Base-by-base conservation (phyloP, 2,113 vertebrate genomes). In the Sphyrna mokarran region DNA sequence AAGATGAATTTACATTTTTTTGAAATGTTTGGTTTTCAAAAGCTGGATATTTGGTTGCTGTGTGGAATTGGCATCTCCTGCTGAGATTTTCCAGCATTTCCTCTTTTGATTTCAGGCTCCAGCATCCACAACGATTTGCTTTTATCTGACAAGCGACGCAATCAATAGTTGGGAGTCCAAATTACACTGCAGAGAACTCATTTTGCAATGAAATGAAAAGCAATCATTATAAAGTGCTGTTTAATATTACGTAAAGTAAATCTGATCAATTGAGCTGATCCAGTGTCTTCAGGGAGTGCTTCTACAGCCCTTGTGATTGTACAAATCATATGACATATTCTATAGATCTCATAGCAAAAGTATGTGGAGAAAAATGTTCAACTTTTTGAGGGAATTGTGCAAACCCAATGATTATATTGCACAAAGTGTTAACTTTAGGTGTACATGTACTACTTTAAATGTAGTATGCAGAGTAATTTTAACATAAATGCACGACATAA, bases 221-320 rank as follows among this genome's bases (percentile, higher is more conserved):
- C 37, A 20, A n/a, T 9, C 37, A 37, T 37, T 40, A 83, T 37
- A 83, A 22, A 40, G 16, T 95, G 95, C 96, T 96, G 95, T 96
- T 96, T 96, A 96, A 29, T 23, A 58, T 26, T 96, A 40, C n/a
- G 0, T 6, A 8, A 83, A 83, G 37, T 43, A 22, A 37, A 43
- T 18, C 37, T 83, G 37, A 83, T 40, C 16, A 83, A 33, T 26
- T 37, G 43, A 83, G 18, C 78, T 40, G 33, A 14, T 37, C 13
- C 16, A 83, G n/a, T 14, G 78, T 40, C 14, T 83, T 83, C 14
- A 83, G 13, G 14, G n/a, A 83, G 78, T 83, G 37, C 16, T 83
- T 33, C 16, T 83, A 83, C 78, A 43, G 18, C 14, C 37, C n/a
- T 26, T 80, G 78, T 37, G n/a, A 20, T 83, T 40, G n/a, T 11